A percentile compares a stretch with the other conserved stretches of the same genome.
Evolutionary conservation across 2,113 vertebrate species (phyloP).

Genomic region (Ardeotis arabs): DNA sequence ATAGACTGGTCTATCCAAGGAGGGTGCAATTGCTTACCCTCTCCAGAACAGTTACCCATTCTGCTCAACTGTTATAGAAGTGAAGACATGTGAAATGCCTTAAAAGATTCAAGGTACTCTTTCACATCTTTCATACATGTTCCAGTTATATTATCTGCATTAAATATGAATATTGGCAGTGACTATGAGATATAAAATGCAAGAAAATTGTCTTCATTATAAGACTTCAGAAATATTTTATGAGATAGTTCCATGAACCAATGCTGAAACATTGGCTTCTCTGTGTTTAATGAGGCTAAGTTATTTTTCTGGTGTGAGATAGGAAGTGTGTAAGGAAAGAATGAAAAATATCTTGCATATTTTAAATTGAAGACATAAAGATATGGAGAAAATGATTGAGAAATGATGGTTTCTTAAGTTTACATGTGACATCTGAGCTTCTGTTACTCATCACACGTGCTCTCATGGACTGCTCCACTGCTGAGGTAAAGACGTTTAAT

Average conservation of each 20-base stretch:
- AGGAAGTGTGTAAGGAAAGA: neutral
- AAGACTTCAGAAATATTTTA: slow-evolving; percentile 4
- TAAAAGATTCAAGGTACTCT: neutral
- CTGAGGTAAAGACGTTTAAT: neutral
- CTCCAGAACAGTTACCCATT: neutral
- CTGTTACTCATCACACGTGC: neutral
- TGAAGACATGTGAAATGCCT: neutral
- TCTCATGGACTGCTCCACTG: accelerated
- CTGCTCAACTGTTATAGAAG: neutral
- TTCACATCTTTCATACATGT: neutral
- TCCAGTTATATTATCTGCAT: neutral
- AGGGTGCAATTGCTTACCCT: neutral
- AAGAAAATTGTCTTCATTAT: neutral
- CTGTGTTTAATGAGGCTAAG: neutral
- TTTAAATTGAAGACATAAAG: neutral
- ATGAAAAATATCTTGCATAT: neutral
- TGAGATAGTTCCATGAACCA: neutral
- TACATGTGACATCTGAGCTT: neutral
- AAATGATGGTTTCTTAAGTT: neutral
- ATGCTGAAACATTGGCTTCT: neutral
- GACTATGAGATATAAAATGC: neutral
- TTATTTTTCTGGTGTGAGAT: neutral
- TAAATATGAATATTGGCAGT: slow-evolving; percentile 13
- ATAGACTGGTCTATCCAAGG: neutral
- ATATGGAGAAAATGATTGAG: neutral